These are phyloP conservation scores for Chauna torquata DNA, from an alignment of 2,113 vertebrate genomes.

Conservation along the genomic window DNA sequence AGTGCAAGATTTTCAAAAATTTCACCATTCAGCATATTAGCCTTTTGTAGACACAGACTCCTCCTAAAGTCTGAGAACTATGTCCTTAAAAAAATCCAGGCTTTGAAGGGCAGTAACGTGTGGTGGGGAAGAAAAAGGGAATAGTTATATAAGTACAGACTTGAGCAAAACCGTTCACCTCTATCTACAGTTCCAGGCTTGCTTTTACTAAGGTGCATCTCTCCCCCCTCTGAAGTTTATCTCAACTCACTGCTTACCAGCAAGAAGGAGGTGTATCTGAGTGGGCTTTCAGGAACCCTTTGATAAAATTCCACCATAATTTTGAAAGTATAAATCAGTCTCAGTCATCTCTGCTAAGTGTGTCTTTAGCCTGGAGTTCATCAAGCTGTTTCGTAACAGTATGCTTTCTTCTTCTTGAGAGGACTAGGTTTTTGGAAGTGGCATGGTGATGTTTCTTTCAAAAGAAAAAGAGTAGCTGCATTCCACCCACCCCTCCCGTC, in stretches of 20 bases:
- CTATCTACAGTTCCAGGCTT: background rate
- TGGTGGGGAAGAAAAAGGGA: background rate
- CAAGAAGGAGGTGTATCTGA: background rate
- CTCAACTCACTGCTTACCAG: background rate
- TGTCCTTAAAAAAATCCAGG: background rate
- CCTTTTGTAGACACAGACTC: background rate
- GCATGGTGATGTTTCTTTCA: background rate
- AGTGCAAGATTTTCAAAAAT: background rate
- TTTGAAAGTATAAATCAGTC: background rate
- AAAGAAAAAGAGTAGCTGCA: background rate
- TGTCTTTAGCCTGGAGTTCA: too few relatives aligned
- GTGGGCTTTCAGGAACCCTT: background rate
- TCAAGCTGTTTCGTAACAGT: background rate
- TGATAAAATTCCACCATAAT: background rate
- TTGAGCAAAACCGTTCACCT: background rate
- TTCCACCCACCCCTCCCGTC: too few relatives aligned
- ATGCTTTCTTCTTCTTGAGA: background rate
- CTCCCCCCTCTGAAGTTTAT: too few relatives aligned
- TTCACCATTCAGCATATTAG: background rate
- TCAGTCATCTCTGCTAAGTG: background rate
- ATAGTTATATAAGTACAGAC: background rate
- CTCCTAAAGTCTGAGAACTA: background rate
- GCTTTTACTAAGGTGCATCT: background rate
- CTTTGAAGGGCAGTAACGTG: background rate
- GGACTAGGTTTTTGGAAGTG: background rate